Conservation (phyloP, 1,140 invertebrate species). For the Microplitis demolitor region DNA sequence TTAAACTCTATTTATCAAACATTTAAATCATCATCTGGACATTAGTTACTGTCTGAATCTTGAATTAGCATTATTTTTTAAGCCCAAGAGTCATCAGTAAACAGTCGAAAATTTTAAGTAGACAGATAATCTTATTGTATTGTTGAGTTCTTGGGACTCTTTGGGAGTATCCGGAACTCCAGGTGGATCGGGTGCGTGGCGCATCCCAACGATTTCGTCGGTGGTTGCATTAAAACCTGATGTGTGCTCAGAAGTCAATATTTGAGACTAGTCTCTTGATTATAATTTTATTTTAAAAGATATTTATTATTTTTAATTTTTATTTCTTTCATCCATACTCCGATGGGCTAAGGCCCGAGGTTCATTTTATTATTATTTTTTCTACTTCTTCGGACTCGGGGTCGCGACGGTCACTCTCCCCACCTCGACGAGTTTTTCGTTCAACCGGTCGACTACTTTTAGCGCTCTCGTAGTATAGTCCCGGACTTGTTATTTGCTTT, state of each 20-base stretch:
- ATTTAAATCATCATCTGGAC: no score
- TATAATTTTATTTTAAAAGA: not conserved
- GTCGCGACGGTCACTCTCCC: conserved; percentile 8
- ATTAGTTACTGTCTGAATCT: no score
- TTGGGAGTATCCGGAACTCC: conserved; percentile 1
- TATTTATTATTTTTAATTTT: not conserved
- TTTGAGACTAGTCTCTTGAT: not conserved
- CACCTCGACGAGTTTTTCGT: conserved; percentile 2
- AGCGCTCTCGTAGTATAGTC: conserved; percentile 4
- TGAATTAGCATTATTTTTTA: no score
- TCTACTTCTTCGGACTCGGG: not conserved
- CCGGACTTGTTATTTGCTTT: not conserved
- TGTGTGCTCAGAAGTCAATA: not conserved
- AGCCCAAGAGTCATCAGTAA: not conserved
- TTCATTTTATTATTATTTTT: conserved; percentile 2
- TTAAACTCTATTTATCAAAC: no score
- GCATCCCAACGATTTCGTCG: not conserved
- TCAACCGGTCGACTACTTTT: conserved; percentile 19
- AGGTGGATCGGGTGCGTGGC: not conserved
- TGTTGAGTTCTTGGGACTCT: not conserved
- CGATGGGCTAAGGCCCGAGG: no score
- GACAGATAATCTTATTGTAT: not conserved
- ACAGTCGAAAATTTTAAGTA: not conserved
- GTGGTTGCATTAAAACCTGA: not conserved
- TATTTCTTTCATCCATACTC: not conserved